These are phyloP conservation scores for Pollachius pollachius DNA, from an alignment of 2,113 vertebrate genomes.

Conservation along the genomic window DNA sequence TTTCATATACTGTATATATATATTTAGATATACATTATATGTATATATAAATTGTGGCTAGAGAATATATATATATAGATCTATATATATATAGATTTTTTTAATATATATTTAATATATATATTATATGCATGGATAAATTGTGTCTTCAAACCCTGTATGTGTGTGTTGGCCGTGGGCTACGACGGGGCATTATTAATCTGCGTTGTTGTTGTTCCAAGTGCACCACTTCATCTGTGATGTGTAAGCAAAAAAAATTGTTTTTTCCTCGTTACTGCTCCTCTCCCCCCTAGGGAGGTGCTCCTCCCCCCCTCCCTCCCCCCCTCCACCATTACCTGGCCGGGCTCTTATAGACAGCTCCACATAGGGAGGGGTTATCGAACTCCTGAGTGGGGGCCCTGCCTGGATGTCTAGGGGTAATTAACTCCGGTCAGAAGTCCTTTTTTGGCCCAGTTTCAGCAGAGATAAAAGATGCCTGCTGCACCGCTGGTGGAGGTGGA, in stretches of 20 bases:
- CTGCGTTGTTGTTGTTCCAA: conserved; percentile 61
- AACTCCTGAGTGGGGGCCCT: conserved; percentile 64
- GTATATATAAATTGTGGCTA: no score
- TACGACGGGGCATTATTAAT: conserved; percentile 41
- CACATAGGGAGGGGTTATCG: conserved; percentile 72
- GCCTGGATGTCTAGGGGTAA: conserved; percentile 75
- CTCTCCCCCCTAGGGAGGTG: neutral
- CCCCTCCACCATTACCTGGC: conserved; percentile 69
- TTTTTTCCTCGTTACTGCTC: conserved; percentile 36
- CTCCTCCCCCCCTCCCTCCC: conserved; percentile 44
- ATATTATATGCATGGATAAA: no score
- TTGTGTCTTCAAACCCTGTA: neutral
- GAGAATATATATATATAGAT: no score
- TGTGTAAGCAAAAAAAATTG: conserved; percentile 68
- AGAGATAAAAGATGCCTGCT: conserved; percentile 56
- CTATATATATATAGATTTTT: no score
- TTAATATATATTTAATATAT: no score
- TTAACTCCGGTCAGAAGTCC: conserved; percentile 72
- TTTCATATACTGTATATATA: no score
- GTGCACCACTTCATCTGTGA: conserved; percentile 63
- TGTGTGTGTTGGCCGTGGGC: conserved; percentile 23
- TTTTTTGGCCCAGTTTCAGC: conserved; percentile 70
- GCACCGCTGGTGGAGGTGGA: neutral
- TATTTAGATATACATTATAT: no score
- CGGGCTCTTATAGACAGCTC: conserved; percentile 71